Base-by-base conservation (phyloP, 2,888 invertebrate species). In the Ptychoptera albimana region DNA sequence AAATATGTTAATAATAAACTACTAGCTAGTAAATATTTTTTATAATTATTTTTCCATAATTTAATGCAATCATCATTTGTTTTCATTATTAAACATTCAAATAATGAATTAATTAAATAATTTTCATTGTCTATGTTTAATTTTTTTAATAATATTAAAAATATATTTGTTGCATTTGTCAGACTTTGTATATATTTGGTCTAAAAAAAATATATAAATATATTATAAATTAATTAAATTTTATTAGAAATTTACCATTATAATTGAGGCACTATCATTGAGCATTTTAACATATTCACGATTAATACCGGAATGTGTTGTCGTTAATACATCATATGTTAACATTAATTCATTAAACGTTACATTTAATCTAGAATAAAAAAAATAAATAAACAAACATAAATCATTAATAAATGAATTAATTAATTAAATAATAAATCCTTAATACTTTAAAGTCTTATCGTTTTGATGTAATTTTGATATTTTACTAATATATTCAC, bases 401-500 rank as follows among this genome's bases (percentile, higher is more conserved):
- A 1, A 13, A 15, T 11, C 8, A 8, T 14, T 30, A 9, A 23
- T 8, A 10, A 29, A n/a, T n/a, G 10, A 11, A 32, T 23, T 8
- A 5, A 13, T n/a, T n/a, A 30, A 42, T 1, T 23, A 41, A 40
- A 30, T 41, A 13, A 37, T 23, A 23, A 23, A 23, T 5, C 23
- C 3, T 23, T 23, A 5, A 23, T 23, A 23, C 23, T 23, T 23
- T 23, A 7, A 23, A 23, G 3, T 23, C 42, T 45, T n/a, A 9
- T 30, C 10, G 15, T 42, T 37, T 8, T 45, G 41, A 16, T 53
- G 51, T 4, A 52, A 51, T 29, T 49, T 50, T 1, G 63, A 46
- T 10, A 61, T 53, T 44, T 54, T 56, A 41, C 62, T 59, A 43
- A 85, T 66, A 56, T 83, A 79, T 42, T 69, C 68, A 7, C 74